A percentile compares a stretch with the other conserved stretches of the same genome.
These are phyloP conservation scores for Anabacerthia variegaticeps DNA, from an alignment of 2,797 vertebrate genomes.

Conservation along the genomic window DNA sequence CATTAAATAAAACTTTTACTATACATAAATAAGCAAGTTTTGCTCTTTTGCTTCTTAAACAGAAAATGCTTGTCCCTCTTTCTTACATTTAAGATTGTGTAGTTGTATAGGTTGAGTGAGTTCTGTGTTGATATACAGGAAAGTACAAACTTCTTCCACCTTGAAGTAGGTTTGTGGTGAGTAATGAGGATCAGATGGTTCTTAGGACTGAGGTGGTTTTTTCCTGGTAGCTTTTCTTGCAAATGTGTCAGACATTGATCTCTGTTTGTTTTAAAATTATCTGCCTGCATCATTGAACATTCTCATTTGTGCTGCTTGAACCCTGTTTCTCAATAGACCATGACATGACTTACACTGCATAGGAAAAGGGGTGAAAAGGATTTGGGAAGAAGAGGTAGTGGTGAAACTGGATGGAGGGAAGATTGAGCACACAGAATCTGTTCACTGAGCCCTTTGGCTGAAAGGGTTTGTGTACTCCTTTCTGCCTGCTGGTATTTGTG, in stretches of 20 bases:
- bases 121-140: not conserved
- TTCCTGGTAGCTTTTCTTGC: slow-evolving; percentile 6
- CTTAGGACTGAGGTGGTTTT: not conserved
- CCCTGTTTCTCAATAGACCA: slow-evolving; percentile 14
- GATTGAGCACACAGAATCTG: not conserved
- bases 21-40: not conserved
- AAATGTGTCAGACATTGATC: not conserved
- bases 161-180: slow-evolving; percentile 39
- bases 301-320: slow-evolving; percentile 48
- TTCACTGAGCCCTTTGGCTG: slow-evolving; percentile 1
- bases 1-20: not conserved
- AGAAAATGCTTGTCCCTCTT: not conserved
- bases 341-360: not conserved
- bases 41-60: not conserved
- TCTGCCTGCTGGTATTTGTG: not conserved
- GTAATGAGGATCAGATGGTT: slow-evolving; percentile 35
- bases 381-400: slow-evolving; percentile 24
- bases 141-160: slow-evolving; percentile 1
- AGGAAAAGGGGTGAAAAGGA: not conserved
- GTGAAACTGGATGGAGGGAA: not conserved
- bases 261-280: slow-evolving; percentile 49
- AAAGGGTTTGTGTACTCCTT: slow-evolving; percentile 11
- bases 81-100: not conserved
- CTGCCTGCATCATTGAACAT: slow-evolving; percentile 40
- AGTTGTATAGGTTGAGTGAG: not conserved